Percentiles rank a stretch among this genome's conserved stretches.
Evolutionary conservation across 2,888 invertebrate genomes (phyloP).

Genomic region (Napeogenes sylphis): DNA sequence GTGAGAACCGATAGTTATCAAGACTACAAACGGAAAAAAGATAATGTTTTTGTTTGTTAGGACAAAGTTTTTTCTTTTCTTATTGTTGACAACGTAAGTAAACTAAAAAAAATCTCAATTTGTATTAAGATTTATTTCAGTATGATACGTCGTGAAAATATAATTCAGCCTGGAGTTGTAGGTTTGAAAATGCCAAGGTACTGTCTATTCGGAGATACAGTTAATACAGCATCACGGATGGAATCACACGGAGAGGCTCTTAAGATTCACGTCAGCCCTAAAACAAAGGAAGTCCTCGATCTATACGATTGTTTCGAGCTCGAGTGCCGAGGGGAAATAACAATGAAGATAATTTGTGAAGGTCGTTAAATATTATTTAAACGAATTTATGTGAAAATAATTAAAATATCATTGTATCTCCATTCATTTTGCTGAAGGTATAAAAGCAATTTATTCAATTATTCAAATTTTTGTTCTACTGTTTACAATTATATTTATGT

Average conservation of each 20-base stretch:
- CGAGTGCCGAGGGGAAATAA: no score
- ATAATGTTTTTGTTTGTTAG: conserved; percentile 17
- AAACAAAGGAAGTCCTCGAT: conserved; percentile 91
- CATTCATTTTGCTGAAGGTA: no score
- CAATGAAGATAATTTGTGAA: no score
- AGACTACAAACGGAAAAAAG: conserved; percentile 15
- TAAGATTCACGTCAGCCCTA: conserved; percentile 94
- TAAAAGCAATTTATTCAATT: no score
- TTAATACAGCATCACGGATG: conserved; percentile 94
- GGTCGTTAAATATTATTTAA: no score
- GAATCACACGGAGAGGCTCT: conserved; percentile 94
- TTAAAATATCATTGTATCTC: not conserved
- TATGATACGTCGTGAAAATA: no score
- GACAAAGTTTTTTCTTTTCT: no score
- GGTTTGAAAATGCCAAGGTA: conserved; percentile 96
- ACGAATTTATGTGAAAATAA: not conserved
- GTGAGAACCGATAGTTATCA: not conserved
- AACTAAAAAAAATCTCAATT: no score
- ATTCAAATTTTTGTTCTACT: not conserved
- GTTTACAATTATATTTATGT: no score
- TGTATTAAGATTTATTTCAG: no score
- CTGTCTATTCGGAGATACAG: conserved; percentile 95
- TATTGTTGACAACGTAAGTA: no score
- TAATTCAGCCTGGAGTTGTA: conserved; percentile 83
- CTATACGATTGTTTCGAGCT: no score